These are phyloP conservation scores for Empidonax traillii DNA, from an alignment of 2,113 vertebrate species.

Conservation along the genomic window DNA sequence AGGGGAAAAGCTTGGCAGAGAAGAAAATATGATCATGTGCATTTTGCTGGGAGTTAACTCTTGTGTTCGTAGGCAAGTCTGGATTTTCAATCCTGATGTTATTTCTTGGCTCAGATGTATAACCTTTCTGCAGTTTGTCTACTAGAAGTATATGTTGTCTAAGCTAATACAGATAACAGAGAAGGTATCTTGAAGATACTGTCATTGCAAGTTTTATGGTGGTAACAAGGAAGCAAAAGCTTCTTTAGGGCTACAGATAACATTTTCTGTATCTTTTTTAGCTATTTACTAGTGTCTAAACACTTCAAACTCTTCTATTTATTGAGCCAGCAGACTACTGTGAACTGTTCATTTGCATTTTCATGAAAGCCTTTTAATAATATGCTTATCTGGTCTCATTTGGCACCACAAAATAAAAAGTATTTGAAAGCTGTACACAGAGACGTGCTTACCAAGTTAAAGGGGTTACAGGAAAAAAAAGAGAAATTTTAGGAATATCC, in stretches of 20 bases:
- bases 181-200: background rate
- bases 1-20: background rate
- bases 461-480: background rate
- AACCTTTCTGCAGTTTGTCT: background rate
- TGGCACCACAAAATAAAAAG: slow-evolving; percentile 27
- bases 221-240: background rate
- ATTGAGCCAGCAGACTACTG: slow-evolving; percentile 14
- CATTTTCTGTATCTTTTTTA: background rate
- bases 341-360: slow-evolving; percentile 49
- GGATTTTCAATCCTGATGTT: background rate
- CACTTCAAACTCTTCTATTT: background rate
- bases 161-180: background rate
- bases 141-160: background rate
- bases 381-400: slow-evolving; percentile 27
- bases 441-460: slow-evolving; percentile 10
- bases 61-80: background rate
- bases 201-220: background rate
- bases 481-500: background rate
- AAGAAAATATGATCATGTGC: background rate
- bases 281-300: background rate
- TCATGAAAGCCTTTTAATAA: slow-evolving; percentile 26
- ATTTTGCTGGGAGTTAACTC: background rate
- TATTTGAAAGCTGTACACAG: slow-evolving; percentile 21
- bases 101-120: background rate
- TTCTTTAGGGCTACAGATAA: background rate